Percentiles rank a stretch among this genome's conserved stretches.
phyloP scores from a whole-genome alignment of 1,140 invertebrate genomes.

The Cylas formicarius region DNA sequence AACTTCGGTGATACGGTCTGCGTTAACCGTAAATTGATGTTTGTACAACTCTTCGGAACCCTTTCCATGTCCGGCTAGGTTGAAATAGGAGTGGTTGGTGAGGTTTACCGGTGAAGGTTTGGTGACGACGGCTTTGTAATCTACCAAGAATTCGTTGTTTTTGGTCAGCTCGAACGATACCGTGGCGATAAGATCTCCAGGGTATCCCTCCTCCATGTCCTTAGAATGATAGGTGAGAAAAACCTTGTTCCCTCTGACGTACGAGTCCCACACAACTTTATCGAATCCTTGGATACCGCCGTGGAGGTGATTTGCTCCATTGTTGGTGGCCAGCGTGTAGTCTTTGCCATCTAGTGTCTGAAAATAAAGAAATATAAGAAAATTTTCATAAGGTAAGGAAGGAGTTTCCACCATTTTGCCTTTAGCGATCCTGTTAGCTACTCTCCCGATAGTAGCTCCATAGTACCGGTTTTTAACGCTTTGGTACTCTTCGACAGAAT shows the following conservation, averaged over 20 bases:
- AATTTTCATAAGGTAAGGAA: background rate
- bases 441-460: slow-evolving; percentile 80
- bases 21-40: slow-evolving; percentile 66
- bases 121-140: slow-evolving; percentile 64
- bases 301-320: slow-evolving; percentile 68
- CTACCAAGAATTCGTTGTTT: slow-evolving; percentile 63
- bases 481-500: slow-evolving; percentile 61
- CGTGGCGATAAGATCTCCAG: slow-evolving; percentile 62
- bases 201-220: slow-evolving; percentile 86
- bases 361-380: slow-evolving; percentile 5
- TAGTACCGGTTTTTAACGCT: slow-evolving; percentile 64
- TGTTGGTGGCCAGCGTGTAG: slow-evolving; percentile 68
- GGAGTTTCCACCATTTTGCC: slow-evolving; percentile 49
- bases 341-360: slow-evolving; percentile 53
- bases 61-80: slow-evolving; percentile 74
- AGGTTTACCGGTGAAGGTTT: slow-evolving; percentile 82
- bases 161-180: slow-evolving; percentile 65
- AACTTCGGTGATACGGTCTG: slow-evolving; percentile 69
- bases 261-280: slow-evolving; percentile 54
- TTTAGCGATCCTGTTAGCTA: slow-evolving; percentile 75
- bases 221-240: slow-evolving; percentile 36
- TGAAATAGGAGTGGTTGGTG: slow-evolving; percentile 92
- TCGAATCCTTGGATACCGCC: slow-evolving; percentile 83
- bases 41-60: slow-evolving; percentile 54
- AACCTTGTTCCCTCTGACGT: slow-evolving; percentile 38